phyloP scores from a whole-genome alignment of 2,113 vertebrate species.

The Saiga tatarica region DNA sequence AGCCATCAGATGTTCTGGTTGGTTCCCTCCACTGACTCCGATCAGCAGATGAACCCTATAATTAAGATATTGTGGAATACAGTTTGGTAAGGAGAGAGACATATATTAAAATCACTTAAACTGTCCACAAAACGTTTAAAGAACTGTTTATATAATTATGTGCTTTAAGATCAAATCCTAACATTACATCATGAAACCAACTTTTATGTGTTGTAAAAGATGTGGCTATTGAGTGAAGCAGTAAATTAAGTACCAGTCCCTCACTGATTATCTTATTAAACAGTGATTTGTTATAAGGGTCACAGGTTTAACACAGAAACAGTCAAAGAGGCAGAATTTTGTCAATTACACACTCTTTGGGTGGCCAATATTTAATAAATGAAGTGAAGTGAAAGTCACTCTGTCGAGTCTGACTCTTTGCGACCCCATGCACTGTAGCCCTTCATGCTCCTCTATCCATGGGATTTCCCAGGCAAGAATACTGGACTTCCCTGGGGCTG shows the following conservation, averaged over 20 bases:
- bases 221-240: neutral
- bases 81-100: slow-evolving; percentile 41
- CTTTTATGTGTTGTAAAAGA: neutral
- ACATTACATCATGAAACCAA: slow-evolving; percentile 37
- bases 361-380: neutral
- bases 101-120: slow-evolving; percentile 19
- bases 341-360: neutral
- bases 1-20: slow-evolving; percentile 90
- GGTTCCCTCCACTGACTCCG: slow-evolving; percentile 98
- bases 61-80: slow-evolving; percentile 53
- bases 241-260: neutral
- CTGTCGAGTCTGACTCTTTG: neutral
- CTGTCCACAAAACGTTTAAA: neutral
- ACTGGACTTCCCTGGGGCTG: neutral
- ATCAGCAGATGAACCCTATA: slow-evolving; percentile 95
- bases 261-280: neutral
- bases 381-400: neutral
- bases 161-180: slow-evolving; percentile 35
- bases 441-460: neutral
- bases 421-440: neutral
- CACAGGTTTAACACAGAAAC: neutral
- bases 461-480: neutral
- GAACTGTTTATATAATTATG: slow-evolving; percentile 14
- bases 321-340: neutral
- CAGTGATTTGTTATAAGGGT: neutral